Evolutionary conservation across 1,140 invertebrate species (phyloP).

Genomic region (Drosophila nigrodunni): DNA sequence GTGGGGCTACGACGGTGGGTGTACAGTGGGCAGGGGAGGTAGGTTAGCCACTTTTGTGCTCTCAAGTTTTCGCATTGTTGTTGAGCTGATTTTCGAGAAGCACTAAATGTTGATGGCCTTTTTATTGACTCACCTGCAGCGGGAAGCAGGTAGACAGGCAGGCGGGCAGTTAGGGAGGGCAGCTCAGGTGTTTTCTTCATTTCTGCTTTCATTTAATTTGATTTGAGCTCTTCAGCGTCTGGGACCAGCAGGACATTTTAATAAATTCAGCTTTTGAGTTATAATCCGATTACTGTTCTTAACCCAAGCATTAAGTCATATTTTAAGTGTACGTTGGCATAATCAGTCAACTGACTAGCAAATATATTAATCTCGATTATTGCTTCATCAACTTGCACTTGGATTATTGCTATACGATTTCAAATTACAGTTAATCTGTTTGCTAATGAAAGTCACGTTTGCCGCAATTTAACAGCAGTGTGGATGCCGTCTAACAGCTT

Average conservation of each 20-base stretch:
- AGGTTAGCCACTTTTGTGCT: conserved; percentile 18
- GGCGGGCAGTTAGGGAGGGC: neutral
- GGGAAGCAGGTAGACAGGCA: neutral
- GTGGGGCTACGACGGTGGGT: neutral
- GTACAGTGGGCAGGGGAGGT: neutral
- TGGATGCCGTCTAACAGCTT: conserved; percentile 55
- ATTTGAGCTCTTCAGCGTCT: conserved; percentile 35
- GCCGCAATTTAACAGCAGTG: conserved; percentile 48
- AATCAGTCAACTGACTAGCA: neutral
- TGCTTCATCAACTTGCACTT: neutral
- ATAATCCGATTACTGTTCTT: conserved; percentile 6
- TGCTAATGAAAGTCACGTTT: conserved; percentile 1
- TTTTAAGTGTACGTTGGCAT: neutral
- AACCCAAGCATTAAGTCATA: conserved; percentile 4
- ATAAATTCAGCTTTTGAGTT: neutral
- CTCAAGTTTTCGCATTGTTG: conserved; percentile 33
- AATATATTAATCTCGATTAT: neutral
- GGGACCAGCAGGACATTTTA: neutral
- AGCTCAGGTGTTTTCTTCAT: conserved; percentile 54
- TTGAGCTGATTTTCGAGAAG: conserved; percentile 57
- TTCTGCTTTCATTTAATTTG: conserved; percentile 47
- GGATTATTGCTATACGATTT: neutral
- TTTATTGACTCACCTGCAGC: conserved; percentile 73
- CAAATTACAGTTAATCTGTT: conserved; percentile 20
- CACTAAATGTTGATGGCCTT: conserved; percentile 68